These are phyloP conservation scores for Drosophila aff. DNA, from an alignment of 1,140 invertebrate genomes.

Conservation along the genomic window DNA sequence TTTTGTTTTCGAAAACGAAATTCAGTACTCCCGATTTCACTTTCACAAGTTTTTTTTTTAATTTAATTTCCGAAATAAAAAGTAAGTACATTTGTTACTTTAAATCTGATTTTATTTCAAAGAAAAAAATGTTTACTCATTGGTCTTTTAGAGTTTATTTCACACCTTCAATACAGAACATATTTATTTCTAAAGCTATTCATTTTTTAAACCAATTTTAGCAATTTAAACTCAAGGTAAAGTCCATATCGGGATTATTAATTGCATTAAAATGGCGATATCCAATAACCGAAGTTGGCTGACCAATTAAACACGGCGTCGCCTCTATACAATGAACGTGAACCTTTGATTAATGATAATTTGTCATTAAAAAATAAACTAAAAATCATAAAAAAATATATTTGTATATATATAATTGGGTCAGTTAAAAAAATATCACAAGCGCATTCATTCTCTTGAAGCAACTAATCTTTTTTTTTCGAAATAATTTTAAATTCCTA, in stretches of 20 bases:
- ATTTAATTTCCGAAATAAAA: background rate
- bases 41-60: background rate
- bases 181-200: background rate
- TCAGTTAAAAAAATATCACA: background rate
- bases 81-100: background rate
- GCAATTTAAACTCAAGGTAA: background rate
- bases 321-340: too few species aligned
- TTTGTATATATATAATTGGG: too few species aligned
- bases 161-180: background rate
- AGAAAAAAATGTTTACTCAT: background rate
- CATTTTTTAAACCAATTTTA: background rate
- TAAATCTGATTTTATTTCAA: background rate
- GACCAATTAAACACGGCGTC: too few species aligned
- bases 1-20: background rate
- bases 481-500: background rate
- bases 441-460: background rate
- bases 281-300: background rate
- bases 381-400: too few species aligned
- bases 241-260: slow-evolving; percentile 4
- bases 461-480: background rate
- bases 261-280: background rate
- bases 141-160: background rate
- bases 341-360: too few species aligned
- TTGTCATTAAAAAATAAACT: too few species aligned
- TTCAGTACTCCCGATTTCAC: too few species aligned